phyloP scores from a whole-genome alignment of 2,113 vertebrate genomes.

The Prunella himalayana region DNA sequence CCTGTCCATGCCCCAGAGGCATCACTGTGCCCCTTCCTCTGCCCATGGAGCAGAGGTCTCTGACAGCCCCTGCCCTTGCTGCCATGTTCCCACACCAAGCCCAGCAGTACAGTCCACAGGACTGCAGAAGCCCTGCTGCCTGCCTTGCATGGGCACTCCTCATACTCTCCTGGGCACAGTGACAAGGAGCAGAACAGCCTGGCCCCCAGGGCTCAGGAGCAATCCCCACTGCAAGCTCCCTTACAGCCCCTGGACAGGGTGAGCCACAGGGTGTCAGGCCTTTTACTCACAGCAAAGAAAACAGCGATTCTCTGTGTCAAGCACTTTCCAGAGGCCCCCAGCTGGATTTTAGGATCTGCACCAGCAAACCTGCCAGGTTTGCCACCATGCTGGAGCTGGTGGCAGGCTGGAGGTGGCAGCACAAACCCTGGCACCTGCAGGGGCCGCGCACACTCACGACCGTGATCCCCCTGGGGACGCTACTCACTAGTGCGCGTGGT shows the following conservation, averaged over 20 bases:
- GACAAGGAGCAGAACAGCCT: neutral
- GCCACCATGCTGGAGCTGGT: neutral
- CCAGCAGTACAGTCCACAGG: rapidly evolving
- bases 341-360: neutral
- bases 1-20: neutral
- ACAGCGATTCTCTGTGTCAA: neutral
- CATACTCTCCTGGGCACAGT: neutral
- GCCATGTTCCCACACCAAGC: neutral
- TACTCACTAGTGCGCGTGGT: constrained; percentile 90
- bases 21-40: neutral
- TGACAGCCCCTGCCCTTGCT: neutral
- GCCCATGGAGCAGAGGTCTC: neutral
- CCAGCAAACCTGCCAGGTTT: neutral
- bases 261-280: rapidly evolving
- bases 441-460: neutral
- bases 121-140: rapidly evolving
- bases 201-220: neutral
- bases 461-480: neutral
- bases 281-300: constrained; percentile 24
- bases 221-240: rapidly evolving
- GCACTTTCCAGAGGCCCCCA: neutral
- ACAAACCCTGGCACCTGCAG: neutral
- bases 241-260: neutral
- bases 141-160: rapidly evolving
- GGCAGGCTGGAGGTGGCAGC: neutral